Conservation (phyloP, 2,888 invertebrate species). For the Cephus nigrinus region DNA sequence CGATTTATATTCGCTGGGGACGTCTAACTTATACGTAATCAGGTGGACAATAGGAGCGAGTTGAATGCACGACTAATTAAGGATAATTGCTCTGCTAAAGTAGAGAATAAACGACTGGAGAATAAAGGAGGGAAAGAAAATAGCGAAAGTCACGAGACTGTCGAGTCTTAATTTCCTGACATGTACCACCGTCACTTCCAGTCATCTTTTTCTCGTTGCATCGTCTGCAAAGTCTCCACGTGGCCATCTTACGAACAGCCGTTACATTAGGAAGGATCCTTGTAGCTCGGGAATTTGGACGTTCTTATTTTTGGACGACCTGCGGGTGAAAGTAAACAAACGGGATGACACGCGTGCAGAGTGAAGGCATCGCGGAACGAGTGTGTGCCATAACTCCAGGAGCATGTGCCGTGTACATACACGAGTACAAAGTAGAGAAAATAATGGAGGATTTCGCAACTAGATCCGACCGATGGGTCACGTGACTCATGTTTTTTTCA, state of each 20-base stretch:
- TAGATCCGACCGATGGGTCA: not conserved
- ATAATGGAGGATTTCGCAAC: not conserved
- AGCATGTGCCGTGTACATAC: not conserved
- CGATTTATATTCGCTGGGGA: constrained; percentile 32
- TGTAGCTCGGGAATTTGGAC: not conserved
- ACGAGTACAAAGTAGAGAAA: not conserved
- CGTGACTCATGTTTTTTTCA: not conserved
- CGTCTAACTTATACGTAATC: not conserved
- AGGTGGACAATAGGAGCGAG: not conserved
- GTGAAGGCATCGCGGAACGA: not conserved
- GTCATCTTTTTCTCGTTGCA: not conserved
- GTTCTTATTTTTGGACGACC: not conserved
- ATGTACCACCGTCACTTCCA: no score
- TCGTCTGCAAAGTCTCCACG: not conserved
- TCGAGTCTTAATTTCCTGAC: not conserved
- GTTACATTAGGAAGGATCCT: not conserved
- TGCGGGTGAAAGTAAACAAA: not conserved
- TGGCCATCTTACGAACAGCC: not conserved
- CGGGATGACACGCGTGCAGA: not conserved
- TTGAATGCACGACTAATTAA: not conserved
- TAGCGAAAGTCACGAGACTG: not conserved
- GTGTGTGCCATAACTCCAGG: not conserved
- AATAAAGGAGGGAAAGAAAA: not conserved
- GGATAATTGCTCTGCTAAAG: not conserved
- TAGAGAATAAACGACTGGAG: not conserved